Evolutionary conservation across 2,888 invertebrate species (phyloP).

Genomic region (Stenichneumon culpator): DNA sequence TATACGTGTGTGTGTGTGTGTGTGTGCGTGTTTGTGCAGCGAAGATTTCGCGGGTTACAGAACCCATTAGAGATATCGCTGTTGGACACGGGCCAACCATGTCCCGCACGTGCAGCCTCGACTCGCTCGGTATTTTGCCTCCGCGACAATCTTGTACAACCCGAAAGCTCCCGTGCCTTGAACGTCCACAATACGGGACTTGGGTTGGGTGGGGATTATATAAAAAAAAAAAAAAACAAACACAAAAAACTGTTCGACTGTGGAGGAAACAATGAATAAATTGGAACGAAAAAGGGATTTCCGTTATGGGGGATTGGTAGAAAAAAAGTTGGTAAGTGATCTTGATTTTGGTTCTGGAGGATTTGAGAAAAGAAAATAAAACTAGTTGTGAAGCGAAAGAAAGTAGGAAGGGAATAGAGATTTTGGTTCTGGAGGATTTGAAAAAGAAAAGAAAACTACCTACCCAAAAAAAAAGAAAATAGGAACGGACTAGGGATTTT

Average conservation of each 20-base stretch:
- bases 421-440: no score
- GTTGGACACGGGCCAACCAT: constrained; percentile 67
- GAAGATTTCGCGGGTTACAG: constrained; percentile 53
- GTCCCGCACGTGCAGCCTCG: constrained; percentile 50
- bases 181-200: constrained; percentile 11
- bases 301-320: background rate
- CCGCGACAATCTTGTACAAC: constrained; percentile 31
- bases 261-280: no score
- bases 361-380: no score
- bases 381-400: no score
- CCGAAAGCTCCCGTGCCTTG: constrained; percentile 2
- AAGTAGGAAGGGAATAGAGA: no score
- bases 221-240: background rate
- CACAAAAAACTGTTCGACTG: no score
- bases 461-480: no score
- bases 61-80: constrained; percentile 68
- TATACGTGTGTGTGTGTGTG: background rate
- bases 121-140: background rate
- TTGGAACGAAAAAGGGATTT: no score
- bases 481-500: no score
- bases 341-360: no score
- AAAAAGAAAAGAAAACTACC: no score
- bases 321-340: no score
- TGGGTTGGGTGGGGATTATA: constrained; percentile 1
- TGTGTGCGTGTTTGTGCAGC: background rate